Evolutionary conservation across 1,140 invertebrate species (phyloP), one percentile per base, ranked within the genome.

Genomic region (Helicorthomorpha holstii): DNA sequence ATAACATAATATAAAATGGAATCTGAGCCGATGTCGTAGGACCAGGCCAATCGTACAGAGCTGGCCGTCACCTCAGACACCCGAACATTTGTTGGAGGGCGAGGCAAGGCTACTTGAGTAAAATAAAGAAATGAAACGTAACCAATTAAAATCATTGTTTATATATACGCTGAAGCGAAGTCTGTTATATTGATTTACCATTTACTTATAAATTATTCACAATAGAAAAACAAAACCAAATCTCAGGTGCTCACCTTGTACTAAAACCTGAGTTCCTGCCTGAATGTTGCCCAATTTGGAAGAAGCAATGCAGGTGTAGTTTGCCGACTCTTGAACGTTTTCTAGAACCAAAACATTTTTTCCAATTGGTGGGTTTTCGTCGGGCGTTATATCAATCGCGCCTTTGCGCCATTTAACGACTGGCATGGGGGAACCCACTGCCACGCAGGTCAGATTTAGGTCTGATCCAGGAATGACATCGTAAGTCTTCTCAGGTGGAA

Each of bases 371-470:
- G 63, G 54, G 10, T 63, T 60, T 4, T 62, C 51, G 19, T 59
- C 57, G 4, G 85, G 83, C 1, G 85, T 88, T 22, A 91, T 65
- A 66, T 89, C 85, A 61, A 78, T 76, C 2, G 77, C 78, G 63
- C 83, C 90, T 69, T 88, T 85, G 52, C 84, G 78, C 92, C 92
- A 98, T 68, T 89, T 93, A 46, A 98, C 91, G 59, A 79, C 83
- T 0, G 95, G 95, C 90, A 97, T 95, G 0, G 95, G 95, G 0
- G 93, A 89, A 0, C 95, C 94, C 4, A 89, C 82, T 16, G 93
- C 95, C 14, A 97, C 89, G 65, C 95, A 98, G 41, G 90, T 93
- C 45, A 98, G 70, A 66, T 94, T 97, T 45, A 97, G 69, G 60
- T 82, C 82, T 0, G 81, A 80, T 4, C 90, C 90, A 16, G 91